Base-by-base conservation (phyloP, 2,888 invertebrate species). In the Tenthredo amoena region DNA sequence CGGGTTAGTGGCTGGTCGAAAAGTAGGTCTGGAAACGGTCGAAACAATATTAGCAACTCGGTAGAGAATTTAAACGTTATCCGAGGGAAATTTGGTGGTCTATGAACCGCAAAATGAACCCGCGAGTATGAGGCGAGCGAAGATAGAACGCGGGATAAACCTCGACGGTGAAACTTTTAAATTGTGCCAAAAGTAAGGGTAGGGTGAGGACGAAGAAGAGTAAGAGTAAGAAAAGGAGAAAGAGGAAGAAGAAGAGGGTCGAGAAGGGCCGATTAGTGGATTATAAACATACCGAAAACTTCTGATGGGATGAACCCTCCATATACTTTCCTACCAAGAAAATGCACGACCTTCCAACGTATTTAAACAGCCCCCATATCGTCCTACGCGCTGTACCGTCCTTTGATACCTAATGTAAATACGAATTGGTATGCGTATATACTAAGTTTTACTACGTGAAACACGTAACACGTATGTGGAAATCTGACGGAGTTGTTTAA, bases 31-130 rank as follows among this genome's bases (percentile, higher is more conserved):
- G 18, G 4, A 0, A 81, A 81, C 81, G 81, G 62, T 62, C 62
- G 62, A 81, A 81, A 58, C 40, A 58, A 58, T 62, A 81, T 81
- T 62, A 77, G 81, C 81, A 81, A 62, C 62, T 62, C 86, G 82
- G 62, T 87, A 85, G 68, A 40, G 81, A 77, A 85, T 82, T 68
- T 81, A 37, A 85, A 82, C 79, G 85, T 81, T 81, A 84, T 87
- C 84, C 47, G 31, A 82, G 65, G 71, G 43, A 91, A 91, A 92
- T 92, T 92, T 90, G 91, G 90, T 89, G 91, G 90, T 91, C 91
- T 89, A 92, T 93, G 92, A 92, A 91, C 91, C 93, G 92, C 92
- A 92, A 93, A 93, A 93, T 93, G 91, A 92, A 91, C 90, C 89
- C 88, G 68, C 34, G 40, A 74, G 65, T 18, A 84, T 82, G 72